A percentile compares a stretch with the other conserved stretches of the same genome.
Evolutionary conservation across 1,140 invertebrate genomes (phyloP).

Genomic region (Trachymyrmex cornetzi): DNA sequence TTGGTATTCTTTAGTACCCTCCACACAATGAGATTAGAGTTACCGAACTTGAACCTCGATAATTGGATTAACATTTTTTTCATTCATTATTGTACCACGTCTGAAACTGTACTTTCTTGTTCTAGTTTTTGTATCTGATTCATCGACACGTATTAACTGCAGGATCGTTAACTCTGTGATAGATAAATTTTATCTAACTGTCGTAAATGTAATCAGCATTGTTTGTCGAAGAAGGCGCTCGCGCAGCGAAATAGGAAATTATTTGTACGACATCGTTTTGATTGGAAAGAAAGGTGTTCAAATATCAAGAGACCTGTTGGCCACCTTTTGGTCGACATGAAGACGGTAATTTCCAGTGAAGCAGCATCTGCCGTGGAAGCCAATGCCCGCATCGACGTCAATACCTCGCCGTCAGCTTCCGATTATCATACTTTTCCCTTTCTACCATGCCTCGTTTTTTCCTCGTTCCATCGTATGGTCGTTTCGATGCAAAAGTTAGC

Average conservation of each 20-base stretch:
- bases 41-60: no score
- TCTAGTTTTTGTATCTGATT: not conserved
- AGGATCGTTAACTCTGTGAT: not conserved
- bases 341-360: slow-evolving; percentile 55
- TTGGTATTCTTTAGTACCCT: no score
- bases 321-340: slow-evolving; percentile 24
- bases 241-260: not conserved
- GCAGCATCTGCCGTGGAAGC: slow-evolving; percentile 42
- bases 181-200: slow-evolving; percentile 28
- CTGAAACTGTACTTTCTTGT: no score
- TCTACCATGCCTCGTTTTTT: slow-evolving; percentile 13
- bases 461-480: not conserved
- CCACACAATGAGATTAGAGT: no score
- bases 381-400: slow-evolving; percentile 54
- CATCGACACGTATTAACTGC: not conserved
- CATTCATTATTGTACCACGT: no score
- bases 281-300: not conserved
- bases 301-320: slow-evolving; percentile 34
- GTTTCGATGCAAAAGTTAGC: slow-evolving; percentile 14
- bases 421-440: slow-evolving; percentile 55
- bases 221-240: not conserved
- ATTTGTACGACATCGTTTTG: slow-evolving; percentile 3
- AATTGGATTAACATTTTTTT: no score
- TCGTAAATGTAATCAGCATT: not conserved
- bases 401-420: slow-evolving; percentile 52